Conservation (phyloP, 2,797 vertebrate species). For the Scleropages formosus region DNA sequence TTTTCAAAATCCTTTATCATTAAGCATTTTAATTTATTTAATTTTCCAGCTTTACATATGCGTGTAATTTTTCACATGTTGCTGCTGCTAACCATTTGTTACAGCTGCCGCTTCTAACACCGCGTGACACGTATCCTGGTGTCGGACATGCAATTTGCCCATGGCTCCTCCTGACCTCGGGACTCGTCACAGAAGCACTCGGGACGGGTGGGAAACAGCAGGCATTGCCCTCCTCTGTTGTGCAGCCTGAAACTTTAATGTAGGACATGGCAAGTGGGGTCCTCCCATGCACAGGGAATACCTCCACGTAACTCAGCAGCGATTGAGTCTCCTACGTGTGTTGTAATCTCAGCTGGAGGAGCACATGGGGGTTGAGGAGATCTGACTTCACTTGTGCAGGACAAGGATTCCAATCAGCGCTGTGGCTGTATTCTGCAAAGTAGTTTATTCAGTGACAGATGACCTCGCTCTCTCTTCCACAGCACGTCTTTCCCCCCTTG, state of each 20-base stretch:
- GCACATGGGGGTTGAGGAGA: neutral
- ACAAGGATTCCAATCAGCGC: neutral
- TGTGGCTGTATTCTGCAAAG: neutral
- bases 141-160: neutral
- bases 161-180: neutral
- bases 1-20: neutral
- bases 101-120: neutral
- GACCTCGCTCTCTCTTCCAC: constrained; percentile 38
- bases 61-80: neutral
- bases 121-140: neutral
- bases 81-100: neutral
- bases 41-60: neutral
- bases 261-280: constrained; percentile 53
- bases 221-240: constrained; percentile 44
- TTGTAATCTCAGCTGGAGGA: constrained; percentile 26
- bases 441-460: constrained; percentile 34
- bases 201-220: constrained; percentile 42
- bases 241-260: constrained; percentile 74
- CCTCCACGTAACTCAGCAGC: constrained; percentile 35
- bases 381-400: no score
- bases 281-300: constrained; percentile 56
- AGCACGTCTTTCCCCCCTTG: constrained; percentile 40
- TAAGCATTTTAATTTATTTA: neutral
- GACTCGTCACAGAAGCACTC: constrained; percentile 5
- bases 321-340: constrained; percentile 40